Percentiles rank a stretch among this genome's conserved stretches.
These are phyloP conservation scores for Hedychridium roseum DNA, from an alignment of 2,888 invertebrate species.

Conservation along the genomic window DNA sequence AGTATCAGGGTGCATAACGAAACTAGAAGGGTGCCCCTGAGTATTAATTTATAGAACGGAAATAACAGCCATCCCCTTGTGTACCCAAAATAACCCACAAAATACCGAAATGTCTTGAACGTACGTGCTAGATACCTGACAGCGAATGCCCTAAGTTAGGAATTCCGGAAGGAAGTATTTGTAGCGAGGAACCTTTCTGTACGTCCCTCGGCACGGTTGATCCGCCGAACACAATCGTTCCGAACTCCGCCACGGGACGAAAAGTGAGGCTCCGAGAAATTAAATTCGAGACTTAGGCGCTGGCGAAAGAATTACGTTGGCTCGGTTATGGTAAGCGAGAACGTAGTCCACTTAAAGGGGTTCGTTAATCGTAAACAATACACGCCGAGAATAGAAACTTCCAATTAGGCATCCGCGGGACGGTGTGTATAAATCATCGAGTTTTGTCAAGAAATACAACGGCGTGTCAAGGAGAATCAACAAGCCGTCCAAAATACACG, in stretches of 20 bases:
- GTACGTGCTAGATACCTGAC: slow-evolving; percentile 24
- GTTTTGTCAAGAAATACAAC: no score
- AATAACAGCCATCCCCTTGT: slow-evolving; percentile 46
- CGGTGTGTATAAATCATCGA: no score
- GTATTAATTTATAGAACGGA: slow-evolving; percentile 51
- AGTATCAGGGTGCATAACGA: slow-evolving; percentile 16
- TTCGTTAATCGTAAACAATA: no score
- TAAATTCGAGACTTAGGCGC: no score
- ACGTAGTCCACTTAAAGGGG: no score
- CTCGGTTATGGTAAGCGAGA: no score
- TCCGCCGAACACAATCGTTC: slow-evolving; percentile 11
- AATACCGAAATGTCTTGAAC: slow-evolving; percentile 36
- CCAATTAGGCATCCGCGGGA: no score
- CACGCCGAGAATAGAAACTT: no score
- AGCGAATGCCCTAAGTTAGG: slow-evolving; percentile 18
- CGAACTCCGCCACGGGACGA: slow-evolving; percentile 1
- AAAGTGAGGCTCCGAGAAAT: slow-evolving; percentile 1
- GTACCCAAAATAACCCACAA: slow-evolving; percentile 48
- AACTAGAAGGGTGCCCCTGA: slow-evolving; percentile 23
- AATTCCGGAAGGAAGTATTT: slow-evolving; percentile 22
- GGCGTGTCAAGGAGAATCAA: no score
- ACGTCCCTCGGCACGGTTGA: slow-evolving; percentile 30
- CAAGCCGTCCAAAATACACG: no score
- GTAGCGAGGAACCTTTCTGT: slow-evolving; percentile 12
- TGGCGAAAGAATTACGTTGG: no score